Percentiles rank a stretch among this genome's conserved stretches.
phyloP scores from a whole-genome alignment of 2,113 vertebrate species.

The Paratilapia polleni region DNA sequence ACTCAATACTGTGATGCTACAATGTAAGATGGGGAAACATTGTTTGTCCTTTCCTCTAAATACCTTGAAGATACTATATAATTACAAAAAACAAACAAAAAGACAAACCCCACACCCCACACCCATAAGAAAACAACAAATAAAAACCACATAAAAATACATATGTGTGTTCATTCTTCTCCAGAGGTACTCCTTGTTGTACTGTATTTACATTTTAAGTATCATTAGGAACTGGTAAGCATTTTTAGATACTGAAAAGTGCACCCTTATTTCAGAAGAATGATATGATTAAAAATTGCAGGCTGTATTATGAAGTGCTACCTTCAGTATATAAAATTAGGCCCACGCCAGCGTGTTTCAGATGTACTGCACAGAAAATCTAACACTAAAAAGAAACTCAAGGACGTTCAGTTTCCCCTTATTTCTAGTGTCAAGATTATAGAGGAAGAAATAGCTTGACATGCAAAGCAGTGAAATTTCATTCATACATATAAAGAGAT shows the following conservation, averaged over 20 bases:
- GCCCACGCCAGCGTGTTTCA: neutral
- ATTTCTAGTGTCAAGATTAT: neutral
- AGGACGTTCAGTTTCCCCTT: neutral
- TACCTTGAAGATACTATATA: neutral
- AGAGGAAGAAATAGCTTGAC: neutral
- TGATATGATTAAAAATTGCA: neutral
- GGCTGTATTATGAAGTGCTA: rapidly evolving
- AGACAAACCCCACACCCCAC: too few species aligned
- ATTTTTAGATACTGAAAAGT: too few species aligned
- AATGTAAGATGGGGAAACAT: neutral
- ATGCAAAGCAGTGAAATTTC: neutral
- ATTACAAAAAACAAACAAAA: rapidly evolving
- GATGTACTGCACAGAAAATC: neutral
- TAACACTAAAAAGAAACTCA: neutral
- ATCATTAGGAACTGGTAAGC: too few species aligned
- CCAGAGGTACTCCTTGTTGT: neutral
- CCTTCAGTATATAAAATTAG: neutral
- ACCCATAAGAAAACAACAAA: neutral
- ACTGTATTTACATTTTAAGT: neutral
- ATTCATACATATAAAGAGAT: neutral
- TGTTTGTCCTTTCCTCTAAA: neutral
- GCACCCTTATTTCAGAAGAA: rapidly evolving
- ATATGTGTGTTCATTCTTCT: too few species aligned
- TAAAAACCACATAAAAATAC: too few species aligned
- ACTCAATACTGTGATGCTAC: neutral